Evolutionary conservation across 2,888 invertebrate species (phyloP), one percentile per base, ranked within the genome.

Genomic region (Patella depressa): DNA sequence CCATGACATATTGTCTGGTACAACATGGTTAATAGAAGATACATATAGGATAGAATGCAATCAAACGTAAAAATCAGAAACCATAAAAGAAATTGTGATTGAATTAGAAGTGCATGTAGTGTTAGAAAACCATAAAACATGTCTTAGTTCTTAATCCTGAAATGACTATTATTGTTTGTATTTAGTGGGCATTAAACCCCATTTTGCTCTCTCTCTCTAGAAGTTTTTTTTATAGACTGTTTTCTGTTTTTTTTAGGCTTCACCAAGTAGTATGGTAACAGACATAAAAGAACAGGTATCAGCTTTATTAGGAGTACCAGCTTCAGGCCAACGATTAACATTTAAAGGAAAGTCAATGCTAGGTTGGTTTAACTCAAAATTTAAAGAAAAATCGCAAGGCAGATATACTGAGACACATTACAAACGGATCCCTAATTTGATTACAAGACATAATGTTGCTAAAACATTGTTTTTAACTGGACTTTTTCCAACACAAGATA

Each of bases 321-420:
- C 85, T 9, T 84, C 83, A 71, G 85, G 88, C 74, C 89, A 89
- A 78, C 88, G 88, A 79, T 82, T 89, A 24, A 83, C 88, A 15
- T 88, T 80, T 78, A 85, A 85, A 77, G 89, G 89, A 12, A 89
- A 87, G 80, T 77, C 87, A 45, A 80, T 89, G 24, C 75, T 82
- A 80, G 88, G 89, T 86, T 7, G 1, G 45, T 45, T 45, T 45
- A 45, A 4, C 45, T 45, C 45, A 0, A 45, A 45, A 45, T 45
- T 45, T 45, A 45, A 45, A 45, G 9, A 45, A 45, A 45, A 45
- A 45, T 9, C 7, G 45, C 9, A 9, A 45, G 45, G 45, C 45
- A 45, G 45, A 45, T 9, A 45, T 45, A 45, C 45, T 45, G 9
- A 45, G 45, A 45, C 9, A 7, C 9, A 45, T 9, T 9, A 9